Evolutionary conservation across 2,888 invertebrate genomes (phyloP), one percentile per base, ranked within the genome.

Genomic region (Brachyptera putata): DNA sequence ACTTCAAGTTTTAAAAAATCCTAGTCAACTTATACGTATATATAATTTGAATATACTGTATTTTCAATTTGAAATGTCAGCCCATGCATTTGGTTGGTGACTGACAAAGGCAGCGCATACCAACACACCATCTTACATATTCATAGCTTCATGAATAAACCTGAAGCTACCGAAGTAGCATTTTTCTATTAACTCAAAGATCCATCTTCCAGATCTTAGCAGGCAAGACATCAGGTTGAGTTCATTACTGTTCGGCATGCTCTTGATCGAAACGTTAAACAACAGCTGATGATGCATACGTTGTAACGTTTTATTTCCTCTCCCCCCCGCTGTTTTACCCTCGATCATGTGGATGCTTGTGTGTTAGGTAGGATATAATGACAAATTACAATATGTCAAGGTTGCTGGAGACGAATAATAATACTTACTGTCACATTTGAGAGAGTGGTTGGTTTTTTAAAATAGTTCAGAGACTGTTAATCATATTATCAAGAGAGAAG

Each of bases 241-340:
- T 53, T 53, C 53, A 53, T 53, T 34, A 53, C 34, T 53, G 26
- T 34, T 53, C 53, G 34, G 34, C 34, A 34, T 34, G 34, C 36
- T 36, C 30, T 21, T 30, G 30, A 30, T 34, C 30, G 11, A 7
- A 5, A 30, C 5, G 7, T 5, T n/a, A 25, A 24, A 21, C 9
- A 18, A n/a, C n/a, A 21, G 7, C 21, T 18, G 22, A 3, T 46
- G 46, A 53, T 53, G 53, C 53, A 53, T 53, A 21, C 46, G 22
- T 46, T 24, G 46, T 22, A 2, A 18, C 5, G 21, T 22, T 21
- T 46, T n/a, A 24, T 21, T 24, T 53, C 13, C 21, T n/a, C 21
- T 36, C 34, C 16, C 22, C 53, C 53, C 53, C 34, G 36, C 53
- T 53, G 53, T n/a, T n/a, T 16, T n/a, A 1, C 22, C 22, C 36